These are phyloP conservation scores for Heteractis magnifica DNA, from an alignment of 92 coral and sea anemone species.

Conservation along the genomic window DNA sequence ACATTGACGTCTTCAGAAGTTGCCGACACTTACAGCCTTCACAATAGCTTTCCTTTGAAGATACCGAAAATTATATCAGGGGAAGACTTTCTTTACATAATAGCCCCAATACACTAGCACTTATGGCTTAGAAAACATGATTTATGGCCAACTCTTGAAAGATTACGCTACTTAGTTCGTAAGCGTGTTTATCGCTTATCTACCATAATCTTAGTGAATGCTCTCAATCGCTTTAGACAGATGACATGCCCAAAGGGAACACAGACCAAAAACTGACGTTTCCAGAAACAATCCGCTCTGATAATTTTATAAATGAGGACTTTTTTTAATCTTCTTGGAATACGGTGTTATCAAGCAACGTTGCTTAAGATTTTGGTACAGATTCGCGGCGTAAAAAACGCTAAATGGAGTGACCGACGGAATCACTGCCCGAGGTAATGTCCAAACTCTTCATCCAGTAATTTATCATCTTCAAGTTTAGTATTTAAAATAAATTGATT, in stretches of 20 bases:
- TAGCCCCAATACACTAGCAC: background rate
- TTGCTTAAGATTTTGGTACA: no score
- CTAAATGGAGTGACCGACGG: no score
- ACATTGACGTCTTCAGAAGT: background rate
- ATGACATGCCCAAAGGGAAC: background rate
- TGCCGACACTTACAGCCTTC: background rate
- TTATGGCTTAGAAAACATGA: background rate
- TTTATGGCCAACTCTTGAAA: background rate
- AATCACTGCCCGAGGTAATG: no score
- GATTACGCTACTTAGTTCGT: background rate
- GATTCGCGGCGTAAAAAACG: no score
- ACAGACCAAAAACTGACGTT: background rate
- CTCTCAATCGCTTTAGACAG: background rate
- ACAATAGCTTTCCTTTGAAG: background rate
- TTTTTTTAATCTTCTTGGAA: background rate
- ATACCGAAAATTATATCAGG: background rate
- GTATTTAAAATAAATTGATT: no score
- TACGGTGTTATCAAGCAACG: no score
- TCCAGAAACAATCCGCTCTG: background rate
- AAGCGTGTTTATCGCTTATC: slow-evolving; percentile 1
- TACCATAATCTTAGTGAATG: background rate
- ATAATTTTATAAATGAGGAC: background rate
- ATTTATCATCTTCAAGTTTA: no score
- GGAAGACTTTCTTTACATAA: background rate
- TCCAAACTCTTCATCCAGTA: no score